A percentile compares a stretch with the other conserved stretches of the same genome.
These are phyloP conservation scores for Tetragnatha montana DNA, from an alignment of 2,888 invertebrate genomes.

Conservation along the genomic window DNA sequence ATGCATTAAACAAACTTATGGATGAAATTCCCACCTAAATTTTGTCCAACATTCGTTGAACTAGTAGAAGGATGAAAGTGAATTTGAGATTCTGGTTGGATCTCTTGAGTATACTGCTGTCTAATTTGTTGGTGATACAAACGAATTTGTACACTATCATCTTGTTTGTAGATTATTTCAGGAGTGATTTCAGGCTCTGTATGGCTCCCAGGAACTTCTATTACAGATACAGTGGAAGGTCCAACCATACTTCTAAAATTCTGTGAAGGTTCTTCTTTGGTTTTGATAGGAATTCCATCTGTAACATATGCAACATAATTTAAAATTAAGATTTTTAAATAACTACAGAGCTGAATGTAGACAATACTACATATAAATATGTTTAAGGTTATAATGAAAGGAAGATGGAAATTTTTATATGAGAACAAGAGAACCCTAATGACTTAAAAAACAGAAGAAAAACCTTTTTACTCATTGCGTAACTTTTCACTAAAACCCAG, in stretches of 20 bases:
- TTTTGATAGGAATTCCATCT: constrained; percentile 60
- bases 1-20: neutral
- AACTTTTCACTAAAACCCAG: too few species aligned
- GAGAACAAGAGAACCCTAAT: too few species aligned
- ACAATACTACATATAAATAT: too few species aligned
- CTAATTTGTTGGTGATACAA: constrained; percentile 72
- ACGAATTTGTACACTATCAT: constrained; percentile 72
- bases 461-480: too few species aligned
- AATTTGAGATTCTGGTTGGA: constrained; percentile 27
- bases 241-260: constrained; percentile 47
- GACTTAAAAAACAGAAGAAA: too few species aligned
- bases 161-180: constrained; percentile 70
- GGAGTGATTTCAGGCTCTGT: constrained; percentile 46
- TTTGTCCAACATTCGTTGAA: constrained; percentile 23
- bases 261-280: constrained; percentile 32
- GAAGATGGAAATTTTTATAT: too few species aligned
- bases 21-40: constrained; percentile 19
- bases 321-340: too few species aligned
- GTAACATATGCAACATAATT: neutral
- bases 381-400: too few species aligned
- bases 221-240: constrained; percentile 62
- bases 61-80: constrained; percentile 38
- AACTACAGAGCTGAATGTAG: too few species aligned
- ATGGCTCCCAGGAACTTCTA: constrained; percentile 60
- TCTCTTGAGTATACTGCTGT: constrained; percentile 66